phyloP scores from a whole-genome alignment of 2,113 vertebrate genomes.

The Toxotes chatareus region DNA sequence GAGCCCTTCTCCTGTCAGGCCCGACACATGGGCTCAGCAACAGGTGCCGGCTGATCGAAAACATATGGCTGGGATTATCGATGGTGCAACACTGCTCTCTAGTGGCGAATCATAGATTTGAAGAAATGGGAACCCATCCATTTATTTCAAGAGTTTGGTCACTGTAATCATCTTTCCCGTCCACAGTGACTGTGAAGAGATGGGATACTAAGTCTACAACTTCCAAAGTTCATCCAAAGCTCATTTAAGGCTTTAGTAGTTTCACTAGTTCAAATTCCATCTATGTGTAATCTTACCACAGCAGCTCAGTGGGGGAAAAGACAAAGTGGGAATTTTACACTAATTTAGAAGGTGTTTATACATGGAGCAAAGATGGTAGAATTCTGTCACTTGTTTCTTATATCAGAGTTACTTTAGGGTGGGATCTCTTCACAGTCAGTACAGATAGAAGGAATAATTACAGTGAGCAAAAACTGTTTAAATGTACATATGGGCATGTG shows the following conservation, averaged over 20 bases:
- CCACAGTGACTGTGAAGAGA: neutral
- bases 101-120: slow-evolving; percentile 43
- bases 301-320: too few species aligned
- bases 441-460: too few species aligned
- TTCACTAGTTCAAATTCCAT: neutral
- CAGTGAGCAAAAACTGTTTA: too few species aligned
- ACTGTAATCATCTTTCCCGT: neutral
- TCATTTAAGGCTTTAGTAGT: neutral
- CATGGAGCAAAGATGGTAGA: too few species aligned
- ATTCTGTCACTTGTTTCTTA: too few species aligned
- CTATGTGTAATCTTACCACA: neutral
- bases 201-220: too few species aligned
- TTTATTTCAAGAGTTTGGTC: neutral
- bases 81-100: slow-evolving; percentile 69
- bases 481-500: too few species aligned
- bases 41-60: slow-evolving; percentile 48
- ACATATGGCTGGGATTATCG: neutral
- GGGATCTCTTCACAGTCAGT: too few species aligned
- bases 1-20: neutral
- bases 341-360: too few species aligned
- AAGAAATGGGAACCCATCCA: neutral
- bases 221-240: neutral
- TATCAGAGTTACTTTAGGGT: too few species aligned
- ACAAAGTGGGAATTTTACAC: too few species aligned
- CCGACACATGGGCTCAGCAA: slow-evolving; percentile 42